Evolutionary conservation across 2,797 vertebrate species (phyloP), one percentile per base, ranked within the genome.

Genomic region (Spinibarbus caldwelli): DNA sequence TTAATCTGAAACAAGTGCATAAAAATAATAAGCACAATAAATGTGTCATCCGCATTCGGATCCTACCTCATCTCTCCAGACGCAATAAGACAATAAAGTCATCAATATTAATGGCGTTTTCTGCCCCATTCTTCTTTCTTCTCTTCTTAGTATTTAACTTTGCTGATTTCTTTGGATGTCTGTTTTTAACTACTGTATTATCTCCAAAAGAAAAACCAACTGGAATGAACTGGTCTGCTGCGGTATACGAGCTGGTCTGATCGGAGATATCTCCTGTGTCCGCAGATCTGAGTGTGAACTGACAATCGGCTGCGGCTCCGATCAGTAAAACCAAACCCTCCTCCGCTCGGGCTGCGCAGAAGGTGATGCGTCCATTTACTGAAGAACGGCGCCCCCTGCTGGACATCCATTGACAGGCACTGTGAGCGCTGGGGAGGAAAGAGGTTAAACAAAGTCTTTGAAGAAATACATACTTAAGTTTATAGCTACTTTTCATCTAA

Each of bases 41-140:
- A 70, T 54, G 14, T 77, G 19, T 67, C 26, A 86, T 72, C 85
- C 49, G 43, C 70, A 84, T 62, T 85, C 9, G 81, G 34, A 23
- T 90, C 95, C 94, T 94, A 96, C 95, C 95, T 95, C 93, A 92
- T 93, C 91, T 88, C 85, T 90, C 93, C 93, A 92, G 83, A 90
- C 90, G 91, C 90, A 93, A 75, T 83, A 92, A 93, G 93, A 94
- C 93, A 96, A 89, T 77, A 94, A 90, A 86, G 94, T 93, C 93
- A 95, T 91, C 88, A 95, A 88, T 86, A 94, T 83, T 73, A 92
- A 90, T 84, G 94, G 90, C 90, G 91, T 91, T 89, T 90, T 94
- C 92, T 91, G 93, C 93, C 94, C 95, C 95, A 96, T 96, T 92
- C 82, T 88, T 67, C 77, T 91, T 93, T 79, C 87, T 90, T 89